Conservation (phyloP, 2,797 vertebrate genomes). For the Diplodus sargus region DNA sequence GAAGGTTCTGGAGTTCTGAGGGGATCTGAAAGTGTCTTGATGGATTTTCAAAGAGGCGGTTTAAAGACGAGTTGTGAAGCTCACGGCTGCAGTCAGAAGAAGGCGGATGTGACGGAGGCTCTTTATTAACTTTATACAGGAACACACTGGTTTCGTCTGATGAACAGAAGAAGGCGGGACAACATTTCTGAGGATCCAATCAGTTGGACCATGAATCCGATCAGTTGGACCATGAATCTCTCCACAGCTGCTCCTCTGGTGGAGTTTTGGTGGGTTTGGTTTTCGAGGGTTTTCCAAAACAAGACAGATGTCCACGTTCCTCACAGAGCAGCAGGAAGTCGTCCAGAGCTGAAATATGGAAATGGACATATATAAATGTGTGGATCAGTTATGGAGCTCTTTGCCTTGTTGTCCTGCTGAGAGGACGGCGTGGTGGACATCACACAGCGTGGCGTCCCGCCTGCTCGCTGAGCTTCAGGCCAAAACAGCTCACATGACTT, state of each 20-base stretch:
- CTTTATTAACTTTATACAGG: too few relatives aligned
- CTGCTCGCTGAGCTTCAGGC: slow-evolving; percentile 9
- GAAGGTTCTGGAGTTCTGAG: not conserved
- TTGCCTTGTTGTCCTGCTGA: slow-evolving; percentile 20
- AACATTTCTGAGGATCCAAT: too few relatives aligned
- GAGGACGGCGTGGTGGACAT: slow-evolving; percentile 1
- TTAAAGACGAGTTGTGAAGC: not conserved
- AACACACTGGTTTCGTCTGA: too few relatives aligned
- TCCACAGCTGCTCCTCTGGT: too few relatives aligned
- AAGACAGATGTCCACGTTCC: not conserved
- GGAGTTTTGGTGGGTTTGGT: not conserved
- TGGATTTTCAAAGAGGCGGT: not conserved
- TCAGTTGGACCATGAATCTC: too few relatives aligned
- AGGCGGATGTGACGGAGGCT: too few relatives aligned
- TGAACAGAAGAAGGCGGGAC: too few relatives aligned
- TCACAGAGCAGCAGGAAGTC: slow-evolving; percentile 7
- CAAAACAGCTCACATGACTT: slow-evolving; percentile 49
- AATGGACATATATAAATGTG: not conserved
- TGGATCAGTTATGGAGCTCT: not conserved
- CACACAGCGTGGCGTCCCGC: slow-evolving; percentile 25
- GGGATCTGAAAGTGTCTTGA: not conserved
- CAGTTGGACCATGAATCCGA: too few relatives aligned
- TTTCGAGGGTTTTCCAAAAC: not conserved
- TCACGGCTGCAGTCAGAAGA: too few relatives aligned
- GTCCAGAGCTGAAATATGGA: not conserved